A percentile compares a stretch with the other conserved stretches of the same genome.
Conservation (phyloP, 1,140 invertebrate genomes). For the Caerostris extrusa region DNA sequence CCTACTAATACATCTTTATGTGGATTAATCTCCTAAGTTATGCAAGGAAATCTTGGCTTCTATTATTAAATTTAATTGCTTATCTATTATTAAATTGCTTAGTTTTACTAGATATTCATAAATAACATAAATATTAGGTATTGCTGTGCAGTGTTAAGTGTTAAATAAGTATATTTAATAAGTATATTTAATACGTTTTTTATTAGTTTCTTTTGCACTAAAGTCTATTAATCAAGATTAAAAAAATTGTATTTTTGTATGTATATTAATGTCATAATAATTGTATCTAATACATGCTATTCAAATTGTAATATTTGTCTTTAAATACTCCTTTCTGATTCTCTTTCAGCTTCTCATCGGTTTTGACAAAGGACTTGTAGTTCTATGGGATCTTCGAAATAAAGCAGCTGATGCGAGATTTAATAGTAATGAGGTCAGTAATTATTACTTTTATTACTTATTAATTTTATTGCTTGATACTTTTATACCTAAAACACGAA, state of each 20-base stretch:
- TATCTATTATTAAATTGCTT: too few relatives aligned
- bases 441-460: slow-evolving; percentile 20
- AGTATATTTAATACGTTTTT: too few relatives aligned
- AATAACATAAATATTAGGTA: too few relatives aligned
- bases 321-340: not conserved
- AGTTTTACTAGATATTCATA: too few relatives aligned
- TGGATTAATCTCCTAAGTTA: too few relatives aligned
- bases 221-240: too few relatives aligned
- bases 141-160: too few relatives aligned
- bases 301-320: not conserved
- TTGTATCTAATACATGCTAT: not conserved
- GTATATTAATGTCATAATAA: not conserved
- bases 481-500: not conserved
- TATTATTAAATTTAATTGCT: too few relatives aligned
- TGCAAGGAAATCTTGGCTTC: too few relatives aligned
- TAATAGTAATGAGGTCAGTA: slow-evolving; percentile 84
- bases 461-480: not conserved
- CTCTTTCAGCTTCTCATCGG: slow-evolving; percentile 93
- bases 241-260: not conserved
- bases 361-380: slow-evolving; percentile 96
- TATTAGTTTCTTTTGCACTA: too few relatives aligned
- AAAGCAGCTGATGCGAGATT: slow-evolving; percentile 91
- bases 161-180: too few relatives aligned
- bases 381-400: slow-evolving; percentile 96
- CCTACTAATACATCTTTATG: too few relatives aligned